Conservation (phyloP, 2,888 invertebrate genomes). For the Uropetala carovei region DNA sequence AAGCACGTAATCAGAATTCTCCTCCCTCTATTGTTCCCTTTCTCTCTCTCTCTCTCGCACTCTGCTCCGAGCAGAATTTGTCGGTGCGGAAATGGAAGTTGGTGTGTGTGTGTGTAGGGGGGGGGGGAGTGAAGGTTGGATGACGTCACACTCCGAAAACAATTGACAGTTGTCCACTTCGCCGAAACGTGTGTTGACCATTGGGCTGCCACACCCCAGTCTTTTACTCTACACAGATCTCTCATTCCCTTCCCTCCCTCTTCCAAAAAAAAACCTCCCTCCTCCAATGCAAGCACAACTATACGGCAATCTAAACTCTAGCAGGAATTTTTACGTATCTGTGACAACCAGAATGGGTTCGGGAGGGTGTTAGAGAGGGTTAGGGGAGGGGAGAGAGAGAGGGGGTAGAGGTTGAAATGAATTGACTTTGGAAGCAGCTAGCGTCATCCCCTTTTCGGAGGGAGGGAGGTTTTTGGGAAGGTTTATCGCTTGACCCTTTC, state of each 20-base stretch:
- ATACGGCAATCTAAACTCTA: background rate
- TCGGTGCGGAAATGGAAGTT: constrained; percentile 10
- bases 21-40: too few relatives aligned
- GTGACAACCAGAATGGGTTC: too few relatives aligned
- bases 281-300: background rate
- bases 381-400: too few relatives aligned
- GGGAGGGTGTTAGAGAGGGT: too few relatives aligned
- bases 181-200: constrained; percentile 49
- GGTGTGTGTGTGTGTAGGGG: too few relatives aligned
- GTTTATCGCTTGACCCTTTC: too few relatives aligned
- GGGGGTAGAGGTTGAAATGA: background rate
- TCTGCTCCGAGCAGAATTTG: background rate
- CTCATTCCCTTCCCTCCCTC: background rate
- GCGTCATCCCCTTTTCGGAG: too few relatives aligned
- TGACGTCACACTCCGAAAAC: constrained; percentile 62
- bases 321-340: too few relatives aligned
- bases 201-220: background rate
- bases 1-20: background rate
- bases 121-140: background rate
- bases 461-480: too few relatives aligned
- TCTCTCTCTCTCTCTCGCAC: background rate
- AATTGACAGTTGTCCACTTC: constrained; percentile 60
- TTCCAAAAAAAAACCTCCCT: background rate
- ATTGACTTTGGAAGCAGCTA: background rate
- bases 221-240: background rate